Evolutionary conservation across 2,888 invertebrate genomes (phyloP).

Genomic region (Agrochola circellaris): DNA sequence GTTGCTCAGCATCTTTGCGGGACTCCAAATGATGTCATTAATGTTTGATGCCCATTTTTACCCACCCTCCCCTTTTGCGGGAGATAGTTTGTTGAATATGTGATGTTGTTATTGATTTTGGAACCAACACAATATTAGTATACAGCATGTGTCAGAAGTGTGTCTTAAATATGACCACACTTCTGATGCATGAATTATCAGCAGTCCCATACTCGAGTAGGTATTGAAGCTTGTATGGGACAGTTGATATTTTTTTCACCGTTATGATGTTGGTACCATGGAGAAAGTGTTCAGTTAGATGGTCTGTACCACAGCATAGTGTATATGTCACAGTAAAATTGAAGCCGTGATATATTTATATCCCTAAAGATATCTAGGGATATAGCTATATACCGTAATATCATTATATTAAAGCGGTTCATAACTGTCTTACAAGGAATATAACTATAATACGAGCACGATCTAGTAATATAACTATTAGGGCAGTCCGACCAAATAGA

Average conservation of each 20-base stretch:
- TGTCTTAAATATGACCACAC: no score
- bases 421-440: no score
- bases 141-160: not conserved
- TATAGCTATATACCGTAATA: no score
- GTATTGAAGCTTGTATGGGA: not conserved
- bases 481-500: no score
- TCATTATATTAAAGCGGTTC: no score
- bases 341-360: no score
- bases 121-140: slow-evolving; percentile 9
- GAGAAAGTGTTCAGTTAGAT: not conserved
- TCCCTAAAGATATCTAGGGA: no score
- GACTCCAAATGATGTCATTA: slow-evolving; percentile 86
- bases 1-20: slow-evolving; percentile 87
- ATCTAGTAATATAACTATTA: no score
- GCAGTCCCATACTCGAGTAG: no score
- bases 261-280: not conserved
- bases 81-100: slow-evolving; percentile 83
- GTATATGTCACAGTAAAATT: no score
- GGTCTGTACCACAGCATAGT: not conserved
- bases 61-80: slow-evolving; percentile 69
- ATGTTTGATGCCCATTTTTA: slow-evolving; percentile 84
- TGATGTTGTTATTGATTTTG: slow-evolving; percentile 79
- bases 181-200: no score
- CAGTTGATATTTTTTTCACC: not conserved
- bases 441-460: no score